A percentile compares a stretch with the other conserved stretches of the same genome.
Evolutionary conservation across 2,888 invertebrate species (phyloP).

Genomic region (Globia sparganii): DNA sequence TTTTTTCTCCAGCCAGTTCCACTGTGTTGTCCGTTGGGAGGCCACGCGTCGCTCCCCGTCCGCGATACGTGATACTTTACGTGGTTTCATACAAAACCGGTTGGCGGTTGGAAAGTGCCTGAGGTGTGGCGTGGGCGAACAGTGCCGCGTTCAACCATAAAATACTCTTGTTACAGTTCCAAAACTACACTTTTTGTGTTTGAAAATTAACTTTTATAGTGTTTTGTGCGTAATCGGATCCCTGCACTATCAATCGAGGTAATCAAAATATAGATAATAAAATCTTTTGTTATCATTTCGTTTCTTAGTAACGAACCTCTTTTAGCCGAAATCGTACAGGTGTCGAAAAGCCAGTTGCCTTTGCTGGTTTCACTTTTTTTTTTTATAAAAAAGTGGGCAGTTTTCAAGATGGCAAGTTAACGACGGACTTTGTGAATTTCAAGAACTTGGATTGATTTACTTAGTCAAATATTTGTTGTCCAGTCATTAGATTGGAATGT

Average conservation of each 20-base stretch:
- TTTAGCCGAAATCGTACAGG: slow-evolving; percentile 31
- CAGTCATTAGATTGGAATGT: slow-evolving; percentile 57
- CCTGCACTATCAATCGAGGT: slow-evolving; percentile 67
- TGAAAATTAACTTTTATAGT: slow-evolving; percentile 71
- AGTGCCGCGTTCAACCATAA: slow-evolving; percentile 84
- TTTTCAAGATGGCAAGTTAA: slow-evolving; percentile 22
- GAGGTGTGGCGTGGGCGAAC: slow-evolving; percentile 87
- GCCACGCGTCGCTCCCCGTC: slow-evolving; percentile 70
- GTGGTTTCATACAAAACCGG: slow-evolving; percentile 84
- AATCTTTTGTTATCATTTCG: slow-evolving; percentile 65
- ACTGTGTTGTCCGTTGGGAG: slow-evolving; percentile 71
- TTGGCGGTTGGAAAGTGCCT: slow-evolving; percentile 88
- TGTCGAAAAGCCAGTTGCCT: slow-evolving; percentile 52
- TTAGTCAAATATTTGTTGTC: slow-evolving; percentile 22
- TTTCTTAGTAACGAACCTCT: slow-evolving; percentile 57
- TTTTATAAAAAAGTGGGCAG: not conserved
- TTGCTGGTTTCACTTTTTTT: slow-evolving; percentile 14
- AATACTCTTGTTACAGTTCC: slow-evolving; percentile 69
- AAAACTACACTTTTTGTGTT: slow-evolving; percentile 77
- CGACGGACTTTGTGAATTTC: not conserved
- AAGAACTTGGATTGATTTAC: slow-evolving; percentile 1
- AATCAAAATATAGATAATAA: slow-evolving; percentile 69
- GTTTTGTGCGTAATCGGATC: slow-evolving; percentile 72
- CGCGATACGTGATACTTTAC: slow-evolving; percentile 81
- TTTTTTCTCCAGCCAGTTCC: slow-evolving; percentile 76